Conservation (phyloP, 37 sponge, comb jelly and placozoan species). For the Halisarca cf. caerulea region DNA sequence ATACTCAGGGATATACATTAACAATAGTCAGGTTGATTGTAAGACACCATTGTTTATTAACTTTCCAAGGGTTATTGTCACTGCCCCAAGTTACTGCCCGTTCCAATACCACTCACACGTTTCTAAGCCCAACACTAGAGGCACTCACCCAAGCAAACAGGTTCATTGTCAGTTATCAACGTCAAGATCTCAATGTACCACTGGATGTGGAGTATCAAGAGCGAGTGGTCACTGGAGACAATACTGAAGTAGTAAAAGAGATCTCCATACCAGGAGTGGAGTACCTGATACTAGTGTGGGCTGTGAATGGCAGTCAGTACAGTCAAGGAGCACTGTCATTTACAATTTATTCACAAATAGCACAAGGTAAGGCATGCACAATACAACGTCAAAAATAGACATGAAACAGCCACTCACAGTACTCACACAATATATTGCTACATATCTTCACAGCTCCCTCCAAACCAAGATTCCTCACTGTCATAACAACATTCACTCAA, state of each 20-base stretch:
- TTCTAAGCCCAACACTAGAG: background rate
- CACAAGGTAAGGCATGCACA: too few species aligned
- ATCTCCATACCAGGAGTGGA: background rate
- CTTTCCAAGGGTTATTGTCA: too few species aligned
- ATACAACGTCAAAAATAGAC: too few species aligned
- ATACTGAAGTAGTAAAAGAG: background rate
- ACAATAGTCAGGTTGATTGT: too few species aligned
- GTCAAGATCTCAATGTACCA: constrained; percentile 13
- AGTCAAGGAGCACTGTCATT: background rate
- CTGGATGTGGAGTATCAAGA: constrained; percentile 24
- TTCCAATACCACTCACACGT: too few species aligned
- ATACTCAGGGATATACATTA: too few species aligned
- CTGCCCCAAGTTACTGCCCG: too few species aligned
- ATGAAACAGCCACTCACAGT: too few species aligned
- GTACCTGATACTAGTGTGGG: background rate
- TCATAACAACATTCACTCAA: background rate
- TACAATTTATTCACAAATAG: background rate
- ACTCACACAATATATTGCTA: too few species aligned
- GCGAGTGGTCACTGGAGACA: background rate
- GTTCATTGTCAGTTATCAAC: constrained; percentile 6
- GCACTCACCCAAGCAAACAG: background rate
- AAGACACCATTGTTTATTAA: too few species aligned
- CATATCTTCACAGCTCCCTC: background rate
- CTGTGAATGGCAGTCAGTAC: background rate
- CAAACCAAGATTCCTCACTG: constrained; percentile 4